Conservation (phyloP, 1,140 invertebrate genomes). For the Ips nitidus region DNA sequence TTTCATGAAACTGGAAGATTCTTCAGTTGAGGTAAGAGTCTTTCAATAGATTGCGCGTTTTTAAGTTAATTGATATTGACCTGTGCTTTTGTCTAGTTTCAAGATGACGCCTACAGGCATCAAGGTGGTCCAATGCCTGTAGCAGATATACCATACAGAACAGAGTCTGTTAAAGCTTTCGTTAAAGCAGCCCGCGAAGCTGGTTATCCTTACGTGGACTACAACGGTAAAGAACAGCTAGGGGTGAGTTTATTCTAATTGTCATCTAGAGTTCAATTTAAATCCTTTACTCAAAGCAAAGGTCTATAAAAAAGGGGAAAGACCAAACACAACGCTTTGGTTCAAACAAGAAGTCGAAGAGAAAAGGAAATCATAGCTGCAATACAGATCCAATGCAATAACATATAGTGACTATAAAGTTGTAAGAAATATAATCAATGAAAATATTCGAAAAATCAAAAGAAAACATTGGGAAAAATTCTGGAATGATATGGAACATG, state of each 20-base stretch:
- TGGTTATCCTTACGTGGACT: slow-evolving; percentile 71
- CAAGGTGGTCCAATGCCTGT: slow-evolving; percentile 44
- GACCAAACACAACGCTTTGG: too few species aligned
- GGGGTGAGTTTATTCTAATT: slow-evolving; percentile 56
- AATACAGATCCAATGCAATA: too few species aligned
- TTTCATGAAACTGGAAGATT: slow-evolving; percentile 78
- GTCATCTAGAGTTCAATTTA: neutral
- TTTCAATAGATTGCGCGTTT: neutral
- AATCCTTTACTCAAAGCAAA: slow-evolving; percentile 8
- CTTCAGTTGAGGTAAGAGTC: slow-evolving; percentile 42
- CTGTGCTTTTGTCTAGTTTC: neutral
- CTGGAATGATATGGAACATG: too few species aligned
- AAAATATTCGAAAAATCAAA: too few species aligned
- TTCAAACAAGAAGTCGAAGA: too few species aligned
- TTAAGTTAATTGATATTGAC: neutral
- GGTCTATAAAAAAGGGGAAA: too few species aligned
- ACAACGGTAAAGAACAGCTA: slow-evolving; percentile 86
- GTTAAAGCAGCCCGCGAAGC: slow-evolving; percentile 74
- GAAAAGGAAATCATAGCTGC: too few species aligned
- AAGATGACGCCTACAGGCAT: slow-evolving; percentile 57
- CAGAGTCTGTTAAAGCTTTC: slow-evolving; percentile 64
- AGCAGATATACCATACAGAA: slow-evolving; percentile 58
- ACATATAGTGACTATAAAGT: too few species aligned
- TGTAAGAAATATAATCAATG: too few species aligned
- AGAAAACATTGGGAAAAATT: too few species aligned